Conservation (phyloP, 2,888 invertebrate species). For the Anthophora plumipes region DNA sequence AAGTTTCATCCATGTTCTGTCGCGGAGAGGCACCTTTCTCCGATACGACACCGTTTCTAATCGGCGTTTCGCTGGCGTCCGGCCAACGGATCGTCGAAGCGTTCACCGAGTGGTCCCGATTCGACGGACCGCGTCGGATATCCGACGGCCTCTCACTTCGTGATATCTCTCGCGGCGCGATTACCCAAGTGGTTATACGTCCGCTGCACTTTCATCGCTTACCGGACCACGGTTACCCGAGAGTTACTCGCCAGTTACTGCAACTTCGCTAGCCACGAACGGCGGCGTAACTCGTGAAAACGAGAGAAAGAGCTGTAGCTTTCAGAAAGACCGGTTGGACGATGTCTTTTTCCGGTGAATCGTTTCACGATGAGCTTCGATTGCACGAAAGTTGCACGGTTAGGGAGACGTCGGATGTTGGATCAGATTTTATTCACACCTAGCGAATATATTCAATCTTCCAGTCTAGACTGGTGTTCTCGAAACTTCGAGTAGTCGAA, state of each 20-base stretch:
- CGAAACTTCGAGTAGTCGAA: no score
- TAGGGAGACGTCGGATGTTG: no score
- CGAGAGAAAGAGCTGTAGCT: conserved; percentile 28
- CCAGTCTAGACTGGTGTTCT: no score
- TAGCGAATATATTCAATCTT: no score
- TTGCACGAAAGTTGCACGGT: not conserved
- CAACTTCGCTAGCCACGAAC: not conserved
- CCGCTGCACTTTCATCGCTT: conserved; percentile 74
- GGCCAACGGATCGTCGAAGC: conserved; percentile 32
- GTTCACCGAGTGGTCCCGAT: conserved; percentile 38
- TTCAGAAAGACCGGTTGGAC: not conserved
- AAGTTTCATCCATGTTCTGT: conserved; percentile 1
- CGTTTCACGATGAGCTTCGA: not conserved
- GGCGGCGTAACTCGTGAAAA: conserved; percentile 16
- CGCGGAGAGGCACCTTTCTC: conserved; percentile 14
- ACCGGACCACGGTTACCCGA: conserved; percentile 57
- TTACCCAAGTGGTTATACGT: conserved; percentile 75
- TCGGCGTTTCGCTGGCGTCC: conserved; percentile 23
- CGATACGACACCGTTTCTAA: conserved; percentile 32
- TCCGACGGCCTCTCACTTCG: conserved; percentile 39
- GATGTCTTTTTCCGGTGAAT: not conserved
- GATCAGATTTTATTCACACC: no score
- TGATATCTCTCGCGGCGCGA: conserved; percentile 70
- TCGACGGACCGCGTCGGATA: conserved; percentile 33
- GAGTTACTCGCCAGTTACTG: conserved; percentile 62